Base-by-base conservation (phyloP, 2,113 vertebrate species). In the Taurulus bubalis region DNA sequence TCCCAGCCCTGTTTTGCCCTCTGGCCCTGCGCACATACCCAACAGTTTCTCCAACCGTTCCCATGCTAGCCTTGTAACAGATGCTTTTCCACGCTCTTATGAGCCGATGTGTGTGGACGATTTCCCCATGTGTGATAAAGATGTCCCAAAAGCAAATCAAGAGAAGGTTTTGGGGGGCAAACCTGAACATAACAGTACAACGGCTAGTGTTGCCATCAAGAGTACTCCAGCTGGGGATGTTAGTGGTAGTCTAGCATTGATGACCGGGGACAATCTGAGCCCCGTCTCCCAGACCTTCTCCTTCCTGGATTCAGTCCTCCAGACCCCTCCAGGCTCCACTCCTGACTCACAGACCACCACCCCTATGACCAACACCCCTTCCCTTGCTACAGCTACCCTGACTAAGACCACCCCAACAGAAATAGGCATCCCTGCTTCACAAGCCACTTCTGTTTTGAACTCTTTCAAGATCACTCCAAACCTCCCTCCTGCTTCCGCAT, bases 261-360 rank as follows among this genome's bases (percentile, higher is more conserved):
- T 90, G 85, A 78, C 90, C 1, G 91, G 90, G 20, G 90, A 92
- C 38, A 93, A 91, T 75, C 89, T 94, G 40, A 94, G 94, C 80
- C 93, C 92, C 10, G 92, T 94, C 68, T 94, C 94, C 36, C 93
- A 94, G 85, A 93, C 92, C 26, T 94, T 95, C 82, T 94, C 93
- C 62, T 95, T 95, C 77, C 90, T 95, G 8, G 94, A 95, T 87
- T 94, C 94, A 38, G 92, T 94, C 67, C 94, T 95, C 15, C 94
- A 93, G 88, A 93, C 91, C 60, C 85, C 93, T 68, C 91, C 89
- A n/a, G 87, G 85, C 75, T 86, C 86, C 47, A 90, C 90, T 36
- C 89, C 89, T 12, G 86, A 89, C 63, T 89, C 90, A 26, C 91
- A 93, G 87, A 90, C 85, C 74, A 71, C 85, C 62, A 90, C 86